These are phyloP conservation scores for Diploptera punctata DNA, from an alignment of 2,888 invertebrate genomes.

Conservation along the genomic window DNA sequence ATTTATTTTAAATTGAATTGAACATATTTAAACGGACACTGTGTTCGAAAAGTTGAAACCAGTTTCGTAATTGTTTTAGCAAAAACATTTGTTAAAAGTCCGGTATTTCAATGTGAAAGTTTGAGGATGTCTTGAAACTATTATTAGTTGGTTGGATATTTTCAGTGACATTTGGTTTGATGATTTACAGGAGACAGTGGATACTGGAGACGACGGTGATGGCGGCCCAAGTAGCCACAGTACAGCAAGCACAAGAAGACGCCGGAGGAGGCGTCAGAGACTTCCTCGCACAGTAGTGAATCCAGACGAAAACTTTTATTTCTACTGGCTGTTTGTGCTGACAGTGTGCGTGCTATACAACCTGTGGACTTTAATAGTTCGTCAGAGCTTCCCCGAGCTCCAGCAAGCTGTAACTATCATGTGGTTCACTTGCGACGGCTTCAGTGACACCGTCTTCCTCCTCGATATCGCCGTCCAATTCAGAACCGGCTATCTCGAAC, in stretches of 20 bases:
- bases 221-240: constrained; percentile 50
- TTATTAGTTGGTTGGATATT: no score
- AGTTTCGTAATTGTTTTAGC: no score
- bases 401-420: constrained; percentile 75
- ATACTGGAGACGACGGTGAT: constrained; percentile 53
- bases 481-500: constrained; percentile 93
- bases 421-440: constrained; percentile 83
- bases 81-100: no score
- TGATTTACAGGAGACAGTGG: constrained; percentile 61
- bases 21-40: no score
- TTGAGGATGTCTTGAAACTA: no score
- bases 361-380: constrained; percentile 93
- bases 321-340: constrained; percentile 92
- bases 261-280: constrained; percentile 66
- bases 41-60: no score
- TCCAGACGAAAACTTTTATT: constrained; percentile 95
- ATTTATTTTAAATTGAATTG: no score
- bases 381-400: constrained; percentile 93
- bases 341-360: constrained; percentile 93
- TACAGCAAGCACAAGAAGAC: constrained; percentile 59
- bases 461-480: constrained; percentile 91
- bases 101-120: no score
- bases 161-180: no score
- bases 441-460: constrained; percentile 87
- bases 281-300: constrained; percentile 86